Evolutionary conservation across 2,113 vertebrate genomes (phyloP).

Genomic region (Morone chrysops): DNA sequence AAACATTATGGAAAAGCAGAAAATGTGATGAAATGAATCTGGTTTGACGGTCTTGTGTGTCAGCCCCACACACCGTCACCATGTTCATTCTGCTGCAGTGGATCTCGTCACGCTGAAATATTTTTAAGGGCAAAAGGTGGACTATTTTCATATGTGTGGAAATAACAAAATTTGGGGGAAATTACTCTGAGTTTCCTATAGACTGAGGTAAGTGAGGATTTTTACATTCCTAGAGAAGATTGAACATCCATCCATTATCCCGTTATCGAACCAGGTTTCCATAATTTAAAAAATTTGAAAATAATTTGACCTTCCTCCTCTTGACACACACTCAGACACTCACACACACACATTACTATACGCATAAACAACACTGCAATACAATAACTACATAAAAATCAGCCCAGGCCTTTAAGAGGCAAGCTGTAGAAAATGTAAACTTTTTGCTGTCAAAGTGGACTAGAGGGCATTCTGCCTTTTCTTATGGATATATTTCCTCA

Average conservation of each 20-base stretch:
- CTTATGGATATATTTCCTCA: constrained; percentile 18
- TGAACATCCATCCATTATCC: constrained; percentile 34
- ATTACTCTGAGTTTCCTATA: constrained; percentile 28
- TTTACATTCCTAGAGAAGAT: constrained; percentile 32
- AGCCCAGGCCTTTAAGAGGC: background rate
- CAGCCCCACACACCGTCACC: constrained; percentile 21
- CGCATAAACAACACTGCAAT: background rate
- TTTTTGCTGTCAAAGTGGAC: constrained; percentile 21
- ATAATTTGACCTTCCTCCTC: background rate
- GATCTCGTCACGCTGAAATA: constrained; percentile 38
- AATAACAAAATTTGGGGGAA: constrained; percentile 42
- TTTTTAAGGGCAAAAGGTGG: constrained; percentile 51
- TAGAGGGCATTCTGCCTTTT: constrained; percentile 2
- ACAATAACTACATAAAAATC: background rate
- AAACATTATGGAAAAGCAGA: constrained; percentile 41
- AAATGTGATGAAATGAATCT: constrained; percentile 62
- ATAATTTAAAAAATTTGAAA: constrained; percentile 35
- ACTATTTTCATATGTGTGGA: constrained; percentile 31
- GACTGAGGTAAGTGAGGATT: constrained; percentile 13
- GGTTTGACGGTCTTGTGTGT: constrained; percentile 33
- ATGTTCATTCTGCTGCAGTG: constrained; percentile 37
- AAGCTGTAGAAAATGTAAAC: background rate
- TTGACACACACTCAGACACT: background rate
- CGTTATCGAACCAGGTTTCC: constrained; percentile 26
- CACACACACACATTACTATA: constrained; percentile 16